Evolutionary conservation across 2,113 vertebrate species (phyloP).

Genomic region (Okapia johnstoni): DNA sequence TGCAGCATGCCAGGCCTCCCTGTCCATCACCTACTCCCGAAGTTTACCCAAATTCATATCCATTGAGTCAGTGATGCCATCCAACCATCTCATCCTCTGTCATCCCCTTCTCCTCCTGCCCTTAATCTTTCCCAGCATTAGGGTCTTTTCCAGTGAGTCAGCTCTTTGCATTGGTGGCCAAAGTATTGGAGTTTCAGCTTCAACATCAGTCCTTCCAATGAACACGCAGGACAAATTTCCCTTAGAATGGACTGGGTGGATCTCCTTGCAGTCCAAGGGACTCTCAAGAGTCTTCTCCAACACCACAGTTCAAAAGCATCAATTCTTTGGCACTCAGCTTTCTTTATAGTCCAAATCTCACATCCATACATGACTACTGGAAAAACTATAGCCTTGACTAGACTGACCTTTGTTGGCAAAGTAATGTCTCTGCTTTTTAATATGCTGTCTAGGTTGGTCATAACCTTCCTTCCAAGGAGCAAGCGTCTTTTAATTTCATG

Average conservation of each 20-base stretch:
- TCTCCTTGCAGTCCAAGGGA: background rate
- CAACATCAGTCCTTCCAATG: background rate
- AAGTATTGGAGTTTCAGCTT: background rate
- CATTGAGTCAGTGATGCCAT: background rate
- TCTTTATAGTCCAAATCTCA: no score
- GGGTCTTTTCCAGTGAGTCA: background rate
- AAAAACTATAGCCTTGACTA: no score
- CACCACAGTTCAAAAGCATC: background rate
- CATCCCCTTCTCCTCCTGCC: background rate
- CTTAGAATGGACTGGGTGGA: background rate
- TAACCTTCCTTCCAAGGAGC: no score
- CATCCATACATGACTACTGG: no score
- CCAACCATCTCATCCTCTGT: background rate
- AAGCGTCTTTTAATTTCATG: no score
- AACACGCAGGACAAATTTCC: background rate
- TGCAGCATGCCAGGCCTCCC: accelerated
- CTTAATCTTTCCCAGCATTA: background rate
- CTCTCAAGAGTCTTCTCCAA: background rate
- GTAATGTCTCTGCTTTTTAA: no score
- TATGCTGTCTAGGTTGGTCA: no score
- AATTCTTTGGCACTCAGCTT: accelerated
- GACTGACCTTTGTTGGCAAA: no score
- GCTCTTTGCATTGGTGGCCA: background rate
- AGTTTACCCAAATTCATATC: background rate
- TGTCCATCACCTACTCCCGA: background rate